Base-by-base conservation (phyloP, 2,797 vertebrate genomes). In the Pogonophryne albipinna region DNA sequence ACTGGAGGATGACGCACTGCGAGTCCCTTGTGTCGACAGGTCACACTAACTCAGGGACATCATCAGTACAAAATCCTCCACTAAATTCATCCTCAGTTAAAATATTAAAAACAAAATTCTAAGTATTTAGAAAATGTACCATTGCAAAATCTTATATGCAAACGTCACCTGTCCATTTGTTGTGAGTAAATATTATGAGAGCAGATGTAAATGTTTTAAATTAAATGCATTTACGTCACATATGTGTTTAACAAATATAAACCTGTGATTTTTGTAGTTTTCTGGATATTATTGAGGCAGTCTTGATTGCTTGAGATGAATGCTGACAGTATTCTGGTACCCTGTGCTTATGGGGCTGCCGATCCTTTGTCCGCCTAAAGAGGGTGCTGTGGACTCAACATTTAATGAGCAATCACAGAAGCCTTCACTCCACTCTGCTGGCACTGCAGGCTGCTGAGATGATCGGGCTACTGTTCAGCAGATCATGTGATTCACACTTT, bases 311-410 rank as follows among this genome's bases (percentile, higher is more conserved):
- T 50, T 60, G 13, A 55, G 41, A 78, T 64, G 59, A 66, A 65
- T 27, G 49, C 58, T n/a, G 12, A 34, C 44, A 55, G 53, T 45
- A 4, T 80, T 79, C n/a, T 59, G 50, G 50, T 47, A 76, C 69
- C 71, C 52, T 61, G 52, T 66, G 47, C 60, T 52, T n/a, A 51
- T 46, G 31, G 31, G 27, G 62, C 69, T 87, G 83, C 80, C 41
- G 67, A 8, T 82, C 85, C 89, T 63, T 41, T 0, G 55, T 73
- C 80, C 19, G 85, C 93, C 95, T 94, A 91, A 86, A 94, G 95
- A 95, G 94, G 95, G 95, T 71, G 94, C 94, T 94, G 91, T 94
- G 92, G 89, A 81, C 90, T 93, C 89, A 92, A 91, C 79, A 78
- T 94, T 93, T 91, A 91, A 86, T 91, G 85, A 89, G 84, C 90